Conservation (phyloP, 2,797 vertebrate species). For the Lemur catta region DNA sequence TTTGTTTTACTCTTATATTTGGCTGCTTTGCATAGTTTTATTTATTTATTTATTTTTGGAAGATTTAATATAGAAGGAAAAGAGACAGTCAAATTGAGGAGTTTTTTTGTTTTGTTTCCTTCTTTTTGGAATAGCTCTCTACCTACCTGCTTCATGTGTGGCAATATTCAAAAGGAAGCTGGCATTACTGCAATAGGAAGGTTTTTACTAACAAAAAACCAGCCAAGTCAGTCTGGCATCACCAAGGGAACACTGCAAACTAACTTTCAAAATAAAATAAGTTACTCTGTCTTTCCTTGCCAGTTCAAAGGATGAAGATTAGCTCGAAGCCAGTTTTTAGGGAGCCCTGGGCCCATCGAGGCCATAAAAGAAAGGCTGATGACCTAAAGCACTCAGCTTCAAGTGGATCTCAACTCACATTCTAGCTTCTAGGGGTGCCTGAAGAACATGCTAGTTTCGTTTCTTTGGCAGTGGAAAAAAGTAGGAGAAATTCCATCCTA, state of each 20-base stretch:
- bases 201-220: neutral
- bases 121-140: neutral
- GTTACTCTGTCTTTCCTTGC: neutral
- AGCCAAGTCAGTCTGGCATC: neutral
- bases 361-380: neutral
- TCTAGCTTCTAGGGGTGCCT: neutral
- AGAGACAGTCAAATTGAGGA: neutral
- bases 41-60: neutral
- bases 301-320: neutral
- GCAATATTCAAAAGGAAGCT: neutral
- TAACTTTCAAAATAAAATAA: constrained; percentile 38
- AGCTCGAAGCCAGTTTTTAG: neutral
- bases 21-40: neutral
- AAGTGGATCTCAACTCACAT: neutral
- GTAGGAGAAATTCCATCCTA: neutral
- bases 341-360: neutral
- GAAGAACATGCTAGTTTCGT: neutral
- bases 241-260: neutral
- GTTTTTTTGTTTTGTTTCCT: neutral
- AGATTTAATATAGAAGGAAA: neutral
- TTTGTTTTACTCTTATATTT: neutral
- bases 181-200: neutral
- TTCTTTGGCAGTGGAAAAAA: neutral
- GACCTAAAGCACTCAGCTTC: neutral
- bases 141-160: neutral